These are phyloP conservation scores for Muscicapa comitata DNA, from an alignment of 2,797 vertebrate genomes.

Conservation along the genomic window DNA sequence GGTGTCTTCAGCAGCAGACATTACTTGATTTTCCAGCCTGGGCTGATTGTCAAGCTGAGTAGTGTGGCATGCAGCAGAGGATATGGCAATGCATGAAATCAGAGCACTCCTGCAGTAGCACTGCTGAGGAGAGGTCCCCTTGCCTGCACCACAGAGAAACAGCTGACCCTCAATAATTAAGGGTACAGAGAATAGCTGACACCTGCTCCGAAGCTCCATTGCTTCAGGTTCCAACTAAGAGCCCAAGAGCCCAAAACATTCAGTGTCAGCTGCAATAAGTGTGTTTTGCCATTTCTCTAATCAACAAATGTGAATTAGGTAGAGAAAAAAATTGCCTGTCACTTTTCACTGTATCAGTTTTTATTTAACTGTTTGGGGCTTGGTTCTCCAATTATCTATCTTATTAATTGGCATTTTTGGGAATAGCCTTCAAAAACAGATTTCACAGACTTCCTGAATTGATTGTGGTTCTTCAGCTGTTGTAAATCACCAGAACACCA, in stretches of 20 bases:
- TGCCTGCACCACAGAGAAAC: not conserved
- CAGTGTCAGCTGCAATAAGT: not conserved
- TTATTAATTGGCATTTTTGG: not conserved
- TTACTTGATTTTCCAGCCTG: not conserved
- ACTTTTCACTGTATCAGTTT: not conserved
- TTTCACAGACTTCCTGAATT: not conserved
- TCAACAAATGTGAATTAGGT: not conserved
- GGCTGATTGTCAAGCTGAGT: not conserved
- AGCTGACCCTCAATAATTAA: not conserved
- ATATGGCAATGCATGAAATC: not conserved
- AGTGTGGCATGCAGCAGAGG: not conserved
- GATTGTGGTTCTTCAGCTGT: not conserved
- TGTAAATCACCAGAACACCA: not conserved
- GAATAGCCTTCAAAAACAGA: not conserved
- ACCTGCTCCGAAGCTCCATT: not conserved
- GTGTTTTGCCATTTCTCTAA: not conserved
- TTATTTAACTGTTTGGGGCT: not conserved
- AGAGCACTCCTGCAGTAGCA: not conserved
- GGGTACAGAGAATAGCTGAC: not conserved
- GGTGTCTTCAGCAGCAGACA: not conserved
- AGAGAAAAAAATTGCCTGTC: not conserved
- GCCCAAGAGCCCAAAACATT: not conserved
- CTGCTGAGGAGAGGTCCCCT: not conserved
- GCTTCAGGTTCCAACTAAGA: not conserved
- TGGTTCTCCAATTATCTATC: not conserved